Base-by-base conservation (phyloP, 2,888 invertebrate genomes). In the Desoria tigrina region DNA sequence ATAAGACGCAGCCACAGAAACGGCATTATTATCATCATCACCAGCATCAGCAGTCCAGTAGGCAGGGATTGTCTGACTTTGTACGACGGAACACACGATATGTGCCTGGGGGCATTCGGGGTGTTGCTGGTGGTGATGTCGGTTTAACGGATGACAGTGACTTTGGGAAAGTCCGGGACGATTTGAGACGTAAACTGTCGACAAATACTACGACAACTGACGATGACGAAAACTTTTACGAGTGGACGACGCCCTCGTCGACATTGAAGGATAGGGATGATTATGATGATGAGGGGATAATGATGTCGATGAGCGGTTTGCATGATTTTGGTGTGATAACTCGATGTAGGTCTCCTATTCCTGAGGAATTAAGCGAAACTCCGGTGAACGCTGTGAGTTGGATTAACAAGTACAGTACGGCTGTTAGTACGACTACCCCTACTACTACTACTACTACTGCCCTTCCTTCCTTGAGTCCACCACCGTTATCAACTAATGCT, bases 261-360 rank as follows among this genome's bases (percentile, higher is more conserved):
- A 32, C 32, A 32, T 32, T 32, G 4, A 32, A 32, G 32, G 32
- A 11, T 32, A 32, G 45, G 16, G 49, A 23, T 39, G 32, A 11
- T 32, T 7, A n/a, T 11, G 49, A 23, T 39, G 45, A 42, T 18
- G 60, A 60, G 57, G 54, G 58, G 24, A 18, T 50, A 23, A 42
- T 21, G n/a, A n/a, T n/a, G n/a, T n/a, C n/a, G n/a, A n/a, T n/a
- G n/a, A n/a, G n/a, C n/a, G n/a, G n/a, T n/a, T n/a, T n/a, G 16
- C 50, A 63, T 55, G 50, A 32, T 28, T 24, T 18, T 42, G 49
- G 42, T 26, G 61, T 39, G 51, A 53, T 42, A 58, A 58, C 45
- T 69, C 60, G 63, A 58, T 67, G 65, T 66, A 74, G 74, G 74
- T 73, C 74, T 53, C 72, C 72, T 53, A 74, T 74, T 65, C 72